These are phyloP conservation scores for Neoarius graeffei DNA, from an alignment of 2,113 vertebrate genomes.

Conservation along the genomic window DNA sequence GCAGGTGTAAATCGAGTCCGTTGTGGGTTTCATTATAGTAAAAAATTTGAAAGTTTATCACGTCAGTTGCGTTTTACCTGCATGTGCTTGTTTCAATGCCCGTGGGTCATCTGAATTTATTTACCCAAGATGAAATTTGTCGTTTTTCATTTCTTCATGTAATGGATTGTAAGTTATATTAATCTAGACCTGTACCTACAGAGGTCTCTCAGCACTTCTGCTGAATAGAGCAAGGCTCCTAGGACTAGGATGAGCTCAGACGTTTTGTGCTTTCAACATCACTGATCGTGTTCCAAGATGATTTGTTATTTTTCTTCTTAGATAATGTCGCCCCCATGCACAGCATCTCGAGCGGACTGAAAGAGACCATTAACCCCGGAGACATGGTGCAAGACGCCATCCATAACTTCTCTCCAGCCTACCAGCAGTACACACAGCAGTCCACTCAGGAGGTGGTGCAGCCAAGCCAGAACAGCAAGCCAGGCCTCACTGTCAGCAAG, in stretches of 20 bases:
- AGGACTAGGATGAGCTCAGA: not conserved
- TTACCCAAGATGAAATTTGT: not conserved
- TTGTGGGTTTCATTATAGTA: not conserved
- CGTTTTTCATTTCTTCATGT: not conserved
- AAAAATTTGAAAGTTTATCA: not conserved
- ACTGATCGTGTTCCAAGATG: not conserved
- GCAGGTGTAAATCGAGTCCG: not conserved
- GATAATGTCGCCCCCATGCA: slow-evolving; percentile 85
- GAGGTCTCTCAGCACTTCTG: not conserved
- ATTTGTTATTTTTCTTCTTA: slow-evolving; percentile 55
- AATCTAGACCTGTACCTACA: not conserved
- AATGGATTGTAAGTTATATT: not conserved
- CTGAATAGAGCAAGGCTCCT: not conserved
- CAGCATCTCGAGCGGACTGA: slow-evolving; percentile 92
- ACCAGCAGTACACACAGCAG: slow-evolving; percentile 91
- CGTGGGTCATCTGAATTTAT: not conserved
- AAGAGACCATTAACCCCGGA: slow-evolving; percentile 91
- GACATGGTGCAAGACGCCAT: slow-evolving; percentile 93
- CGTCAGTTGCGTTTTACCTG: not conserved
- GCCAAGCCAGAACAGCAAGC: slow-evolving; percentile 69
- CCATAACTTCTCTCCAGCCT: slow-evolving; percentile 86
- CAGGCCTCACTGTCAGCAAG: slow-evolving; percentile 52
- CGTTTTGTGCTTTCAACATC: not conserved
- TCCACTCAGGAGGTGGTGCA: slow-evolving; percentile 84
- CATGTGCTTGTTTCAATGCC: not conserved